Evolutionary conservation across 2,113 vertebrate species (phyloP).

Genomic region (Arothron firmamentum): DNA sequence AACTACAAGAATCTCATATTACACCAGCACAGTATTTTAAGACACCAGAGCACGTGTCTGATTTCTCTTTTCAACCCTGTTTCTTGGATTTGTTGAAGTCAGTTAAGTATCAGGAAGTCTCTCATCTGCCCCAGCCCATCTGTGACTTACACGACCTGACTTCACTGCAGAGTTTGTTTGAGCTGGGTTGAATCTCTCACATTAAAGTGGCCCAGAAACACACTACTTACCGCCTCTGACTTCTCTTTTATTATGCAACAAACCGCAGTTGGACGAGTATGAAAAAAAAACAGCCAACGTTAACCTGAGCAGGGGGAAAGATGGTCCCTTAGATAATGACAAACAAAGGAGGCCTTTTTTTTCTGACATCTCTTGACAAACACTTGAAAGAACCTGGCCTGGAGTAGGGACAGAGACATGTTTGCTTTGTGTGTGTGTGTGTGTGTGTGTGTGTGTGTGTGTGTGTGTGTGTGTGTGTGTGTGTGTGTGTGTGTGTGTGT

Average conservation of each 20-base stretch:
- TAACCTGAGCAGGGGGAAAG: no score
- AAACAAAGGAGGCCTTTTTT: neutral
- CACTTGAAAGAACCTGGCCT: slow-evolving; percentile 10
- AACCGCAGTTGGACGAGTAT: slow-evolving; percentile 1
- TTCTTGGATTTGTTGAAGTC: neutral
- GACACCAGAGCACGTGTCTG: slow-evolving; percentile 30
- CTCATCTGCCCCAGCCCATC: neutral
- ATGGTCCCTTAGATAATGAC: neutral
- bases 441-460: neutral
- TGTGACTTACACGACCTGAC: neutral
- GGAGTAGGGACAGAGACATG: neutral
- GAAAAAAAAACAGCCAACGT: no score
- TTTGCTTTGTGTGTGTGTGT: slow-evolving; percentile 11
- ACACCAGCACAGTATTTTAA: slow-evolving; percentile 34
- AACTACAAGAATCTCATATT: slow-evolving; percentile 38
- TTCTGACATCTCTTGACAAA: neutral
- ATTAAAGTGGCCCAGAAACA: slow-evolving; percentile 16
- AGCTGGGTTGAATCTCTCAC: slow-evolving; percentile 25
- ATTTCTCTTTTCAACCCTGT: slow-evolving; percentile 1
- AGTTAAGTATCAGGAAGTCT: neutral
- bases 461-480: slow-evolving; percentile 1
- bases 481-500: slow-evolving; percentile 3
- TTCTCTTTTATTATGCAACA: neutral
- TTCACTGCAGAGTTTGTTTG: neutral
- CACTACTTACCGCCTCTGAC: neutral